phyloP scores from a whole-genome alignment of 2,797 vertebrate species.

The Rhadinocentrus ornatus region DNA sequence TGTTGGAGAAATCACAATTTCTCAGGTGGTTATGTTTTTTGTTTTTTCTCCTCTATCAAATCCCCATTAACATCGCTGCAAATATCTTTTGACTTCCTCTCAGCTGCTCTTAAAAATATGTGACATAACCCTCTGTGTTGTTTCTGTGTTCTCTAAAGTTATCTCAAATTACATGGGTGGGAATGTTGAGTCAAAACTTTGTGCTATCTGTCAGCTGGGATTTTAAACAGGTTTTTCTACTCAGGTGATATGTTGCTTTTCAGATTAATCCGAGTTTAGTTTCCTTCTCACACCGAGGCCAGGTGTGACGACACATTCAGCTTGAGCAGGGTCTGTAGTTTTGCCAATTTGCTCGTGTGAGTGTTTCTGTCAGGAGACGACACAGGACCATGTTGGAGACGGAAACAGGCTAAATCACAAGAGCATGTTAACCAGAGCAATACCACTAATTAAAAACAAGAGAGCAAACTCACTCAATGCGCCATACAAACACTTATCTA shows the following conservation, averaged over 20 bases:
- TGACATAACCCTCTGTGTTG: constrained; percentile 44
- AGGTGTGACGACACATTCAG: constrained; percentile 51
- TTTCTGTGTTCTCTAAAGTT: constrained; percentile 24
- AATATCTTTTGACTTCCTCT: constrained; percentile 39
- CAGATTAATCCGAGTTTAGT: constrained; percentile 35
- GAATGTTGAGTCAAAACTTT: constrained; percentile 28
- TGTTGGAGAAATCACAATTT: constrained; percentile 52
- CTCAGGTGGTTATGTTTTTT: constrained; percentile 39
- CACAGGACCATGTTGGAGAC: constrained; percentile 47
- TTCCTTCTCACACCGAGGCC: constrained; percentile 40
- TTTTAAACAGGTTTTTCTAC: constrained; percentile 22
- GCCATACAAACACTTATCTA: not conserved
- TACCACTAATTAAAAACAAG: constrained; percentile 15
- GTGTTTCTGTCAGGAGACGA: constrained; percentile 46
- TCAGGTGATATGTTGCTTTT: constrained; percentile 39
- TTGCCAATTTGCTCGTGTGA: constrained; percentile 41
- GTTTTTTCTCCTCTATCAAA: constrained; percentile 42
- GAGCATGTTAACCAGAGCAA: constrained; percentile 26
- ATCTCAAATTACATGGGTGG: constrained; percentile 25
- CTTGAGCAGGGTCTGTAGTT: constrained; percentile 34
- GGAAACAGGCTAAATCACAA: constrained; percentile 30
- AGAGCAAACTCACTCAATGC: constrained; percentile 9
- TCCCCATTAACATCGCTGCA: constrained; percentile 45
- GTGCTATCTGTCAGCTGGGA: constrained; percentile 35
- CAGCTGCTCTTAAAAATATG: constrained; percentile 37